These are phyloP conservation scores for Blastomussa wellsi DNA, from an alignment of 92 coral and sea anemone genomes.

Conservation along the genomic window DNA sequence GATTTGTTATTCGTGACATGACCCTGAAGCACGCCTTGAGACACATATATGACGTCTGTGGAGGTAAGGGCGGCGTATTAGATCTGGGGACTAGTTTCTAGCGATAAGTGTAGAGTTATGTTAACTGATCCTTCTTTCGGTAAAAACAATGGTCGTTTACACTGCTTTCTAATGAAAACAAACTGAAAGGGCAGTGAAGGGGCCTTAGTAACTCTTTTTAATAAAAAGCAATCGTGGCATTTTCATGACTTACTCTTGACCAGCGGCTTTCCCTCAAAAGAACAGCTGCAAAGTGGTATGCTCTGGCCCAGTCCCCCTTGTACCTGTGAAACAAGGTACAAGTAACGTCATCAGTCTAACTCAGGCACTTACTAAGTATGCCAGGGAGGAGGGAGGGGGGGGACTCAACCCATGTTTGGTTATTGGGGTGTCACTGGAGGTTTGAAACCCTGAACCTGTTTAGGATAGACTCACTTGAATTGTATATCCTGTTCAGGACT, in stretches of 20 bases:
- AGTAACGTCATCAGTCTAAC: not conserved
- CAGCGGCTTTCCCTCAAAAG: constrained; percentile 89
- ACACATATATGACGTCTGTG: constrained; percentile 91
- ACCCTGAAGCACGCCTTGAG: constrained; percentile 82
- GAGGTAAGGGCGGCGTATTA: not conserved
- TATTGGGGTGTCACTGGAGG: too few species aligned
- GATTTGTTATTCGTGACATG: constrained; percentile 75
- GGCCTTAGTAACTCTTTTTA: not conserved
- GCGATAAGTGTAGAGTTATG: too few species aligned
- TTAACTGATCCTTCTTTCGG: too few species aligned
- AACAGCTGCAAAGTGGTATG: constrained; percentile 76
- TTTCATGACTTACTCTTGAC: constrained; percentile 77
- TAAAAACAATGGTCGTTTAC: too few species aligned
- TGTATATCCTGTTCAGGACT: too few species aligned
- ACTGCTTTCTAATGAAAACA: not conserved
- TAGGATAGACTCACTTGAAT: too few species aligned
- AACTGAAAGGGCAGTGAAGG: not conserved
- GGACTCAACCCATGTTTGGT: too few species aligned
- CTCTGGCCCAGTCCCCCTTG: constrained; percentile 87
- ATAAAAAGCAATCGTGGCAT: not conserved
- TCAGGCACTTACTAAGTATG: too few species aligned
- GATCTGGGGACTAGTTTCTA: not conserved
- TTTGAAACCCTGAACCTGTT: too few species aligned
- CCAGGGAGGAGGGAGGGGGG: too few species aligned
- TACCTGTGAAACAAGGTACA: constrained; percentile 39